Percentiles rank a stretch among this genome's conserved stretches.
Conservation (phyloP, 53 echinoderm and acorn worm genomes). For the Holothuria scabra region DNA sequence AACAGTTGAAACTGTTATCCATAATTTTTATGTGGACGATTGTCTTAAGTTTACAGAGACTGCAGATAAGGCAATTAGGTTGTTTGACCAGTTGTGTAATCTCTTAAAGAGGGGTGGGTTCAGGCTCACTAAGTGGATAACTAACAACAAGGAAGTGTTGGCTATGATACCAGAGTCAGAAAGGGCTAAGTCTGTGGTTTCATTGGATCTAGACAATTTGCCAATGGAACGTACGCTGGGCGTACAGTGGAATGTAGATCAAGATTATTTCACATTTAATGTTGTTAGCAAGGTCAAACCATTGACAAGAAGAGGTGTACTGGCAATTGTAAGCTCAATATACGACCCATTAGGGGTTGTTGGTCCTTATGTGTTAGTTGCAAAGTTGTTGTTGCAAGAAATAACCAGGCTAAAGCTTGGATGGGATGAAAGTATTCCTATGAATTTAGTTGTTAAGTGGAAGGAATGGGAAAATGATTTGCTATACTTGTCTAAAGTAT, state of each 20-base stretch:
- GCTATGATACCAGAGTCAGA: conserved; percentile 55
- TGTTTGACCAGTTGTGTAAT: conserved; percentile 22
- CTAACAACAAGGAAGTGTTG: conserved; percentile 52
- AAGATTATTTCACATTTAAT: conserved; percentile 62
- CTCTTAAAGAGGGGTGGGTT: conserved; percentile 33
- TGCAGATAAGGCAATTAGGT: conserved; percentile 3
- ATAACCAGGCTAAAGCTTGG: conserved; percentile 48
- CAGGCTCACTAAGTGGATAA: conserved; percentile 63
- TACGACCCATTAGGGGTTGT: conserved; percentile 74
- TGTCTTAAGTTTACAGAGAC: conserved; percentile 46
- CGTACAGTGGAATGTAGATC: conserved; percentile 54
- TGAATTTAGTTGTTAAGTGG: conserved; percentile 34
- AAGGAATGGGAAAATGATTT: conserved; percentile 39
- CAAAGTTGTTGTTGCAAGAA: conserved; percentile 64
- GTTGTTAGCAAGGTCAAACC: conserved; percentile 33
- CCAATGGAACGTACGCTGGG: conserved; percentile 68
- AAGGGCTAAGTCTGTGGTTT: conserved; percentile 57
- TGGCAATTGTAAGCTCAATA: conserved; percentile 60
- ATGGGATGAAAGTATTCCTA: conserved; percentile 69
- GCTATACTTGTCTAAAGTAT: conserved; percentile 8
- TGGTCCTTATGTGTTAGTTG: conserved; percentile 60
- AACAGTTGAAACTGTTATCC: not conserved
- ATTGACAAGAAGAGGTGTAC: conserved; percentile 67
- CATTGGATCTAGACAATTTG: conserved; percentile 50
- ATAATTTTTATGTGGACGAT: conserved; percentile 41